Evolutionary conservation across 2,113 vertebrate species (phyloP), one percentile per base, ranked within the genome.

Genomic region (Acanthochromis polyacanthus): DNA sequence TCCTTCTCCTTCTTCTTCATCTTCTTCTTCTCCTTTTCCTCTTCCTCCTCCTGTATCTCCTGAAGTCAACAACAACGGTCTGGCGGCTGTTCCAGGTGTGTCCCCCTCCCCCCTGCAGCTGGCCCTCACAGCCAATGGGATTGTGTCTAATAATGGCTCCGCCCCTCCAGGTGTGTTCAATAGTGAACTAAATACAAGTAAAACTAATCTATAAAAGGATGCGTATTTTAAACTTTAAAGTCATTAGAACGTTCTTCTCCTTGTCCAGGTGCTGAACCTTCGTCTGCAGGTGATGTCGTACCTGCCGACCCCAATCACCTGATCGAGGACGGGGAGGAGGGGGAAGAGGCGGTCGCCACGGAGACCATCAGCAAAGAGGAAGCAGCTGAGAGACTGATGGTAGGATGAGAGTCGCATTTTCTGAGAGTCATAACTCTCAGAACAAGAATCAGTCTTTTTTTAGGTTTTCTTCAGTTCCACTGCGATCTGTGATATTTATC

Each of bases 291-390:
- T 0, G 85, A 45, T 19, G 5, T 8, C 1, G 25, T 25, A 25
- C 28, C 81, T 0, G n/a, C 76, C 0, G 46, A 81, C 10, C 14
- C 56, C 0, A 80, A 78, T n/a, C 80, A 45, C 40, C 72, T 83
- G 75, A 77, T 71, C 0, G 81, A 88, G 63, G 58, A 88, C 0
- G 76, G 52, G 0, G 82, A 77, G 43, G 87, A 90, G 0, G 85
- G 67, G 71, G 88, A 85, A 25, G 89, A 84, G 38, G 70, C 51
- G 4, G 83, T 70, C 2, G 14, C 74, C 14, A 62, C 84, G 5
- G 96, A 95, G 59, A 70, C 91, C 38, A 96, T 97, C 89, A 96
- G 95, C 56, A 96, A 96, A 60, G 96, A 97, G 91, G 96, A 97
- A 51, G 96, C 96, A 3, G 95, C 95, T 5, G 96, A 97, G 91